Conservation (phyloP, 1,140 invertebrate genomes). For the Microplitis mediator region DNA sequence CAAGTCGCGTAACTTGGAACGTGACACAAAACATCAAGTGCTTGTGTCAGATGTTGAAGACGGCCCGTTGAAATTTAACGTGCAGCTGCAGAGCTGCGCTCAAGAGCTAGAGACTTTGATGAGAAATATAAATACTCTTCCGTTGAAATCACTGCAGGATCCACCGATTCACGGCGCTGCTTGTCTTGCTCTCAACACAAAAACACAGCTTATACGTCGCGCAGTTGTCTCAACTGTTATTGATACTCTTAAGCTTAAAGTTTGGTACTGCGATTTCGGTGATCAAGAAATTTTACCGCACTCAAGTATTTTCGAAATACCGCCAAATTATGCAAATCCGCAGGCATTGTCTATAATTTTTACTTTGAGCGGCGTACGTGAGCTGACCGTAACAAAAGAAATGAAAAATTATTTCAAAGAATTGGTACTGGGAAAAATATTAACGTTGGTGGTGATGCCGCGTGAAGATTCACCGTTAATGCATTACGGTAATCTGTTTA, state of each 20-base stretch:
- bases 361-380: constrained; percentile 71
- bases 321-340: constrained; percentile 70
- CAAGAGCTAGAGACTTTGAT: constrained; percentile 69
- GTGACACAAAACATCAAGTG: constrained; percentile 69
- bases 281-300: constrained; percentile 73
- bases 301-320: constrained; percentile 74
- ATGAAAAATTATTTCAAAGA: constrained; percentile 74
- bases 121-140: constrained; percentile 67
- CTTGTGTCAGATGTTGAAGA: constrained; percentile 77
- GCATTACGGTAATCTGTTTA: constrained; percentile 73
- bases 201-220: constrained; percentile 70
- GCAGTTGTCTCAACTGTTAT: constrained; percentile 74
- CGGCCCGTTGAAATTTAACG: constrained; percentile 75
- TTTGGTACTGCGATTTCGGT: constrained; percentile 81
- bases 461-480: constrained; percentile 71
- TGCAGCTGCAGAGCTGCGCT: constrained; percentile 68
- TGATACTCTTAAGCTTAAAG: constrained; percentile 63
- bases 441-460: constrained; percentile 69
- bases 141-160: constrained; percentile 63
- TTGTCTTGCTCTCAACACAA: constrained; percentile 71
- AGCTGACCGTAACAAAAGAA: constrained; percentile 68
- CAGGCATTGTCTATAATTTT: constrained; percentile 76
- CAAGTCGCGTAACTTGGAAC: constrained; percentile 66
- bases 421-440: constrained; percentile 66
- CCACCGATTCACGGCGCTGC: constrained; percentile 72